These are phyloP conservation scores for Tiphia femorata DNA, from an alignment of 2,888 invertebrate species.

Conservation along the genomic window DNA sequence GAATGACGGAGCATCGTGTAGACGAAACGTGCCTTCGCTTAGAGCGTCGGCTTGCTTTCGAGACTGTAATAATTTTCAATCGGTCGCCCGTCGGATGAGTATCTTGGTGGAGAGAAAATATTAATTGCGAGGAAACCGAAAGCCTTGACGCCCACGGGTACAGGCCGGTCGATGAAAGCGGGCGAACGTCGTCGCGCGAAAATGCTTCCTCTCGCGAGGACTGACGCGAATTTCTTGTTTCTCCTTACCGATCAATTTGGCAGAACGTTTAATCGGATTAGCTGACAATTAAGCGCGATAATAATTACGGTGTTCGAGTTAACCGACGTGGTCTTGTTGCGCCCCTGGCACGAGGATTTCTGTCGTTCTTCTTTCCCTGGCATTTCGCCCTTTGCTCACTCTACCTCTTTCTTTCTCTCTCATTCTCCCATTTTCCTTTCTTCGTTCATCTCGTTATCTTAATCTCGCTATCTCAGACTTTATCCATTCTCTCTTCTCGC, in stretches of 20 bases:
- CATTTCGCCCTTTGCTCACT: too few relatives aligned
- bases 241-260: neutral
- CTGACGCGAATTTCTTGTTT: neutral
- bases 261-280: neutral
- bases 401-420: neutral
- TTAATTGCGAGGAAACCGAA: too few relatives aligned
- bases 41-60: too few relatives aligned
- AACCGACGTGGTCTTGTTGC: neutral
- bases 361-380: neutral
- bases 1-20: too few relatives aligned
- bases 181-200: too few relatives aligned
- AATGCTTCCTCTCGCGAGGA: too few relatives aligned
- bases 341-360: neutral
- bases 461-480: slow-evolving; percentile 8
- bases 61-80: too few relatives aligned
- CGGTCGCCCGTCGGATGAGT: too few relatives aligned
- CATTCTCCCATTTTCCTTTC: neutral
- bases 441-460: slow-evolving; percentile 5
- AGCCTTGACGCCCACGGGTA: too few relatives aligned
- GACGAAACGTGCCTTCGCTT: too few relatives aligned
- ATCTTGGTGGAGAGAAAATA: too few relatives aligned
- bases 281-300: slow-evolving; percentile 9
- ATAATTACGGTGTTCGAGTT: slow-evolving; percentile 6
- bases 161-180: too few relatives aligned
- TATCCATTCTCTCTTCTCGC: slow-evolving; percentile 7